Conservation (phyloP, 1,140 invertebrate genomes). For the Chymomyza costata region DNA sequence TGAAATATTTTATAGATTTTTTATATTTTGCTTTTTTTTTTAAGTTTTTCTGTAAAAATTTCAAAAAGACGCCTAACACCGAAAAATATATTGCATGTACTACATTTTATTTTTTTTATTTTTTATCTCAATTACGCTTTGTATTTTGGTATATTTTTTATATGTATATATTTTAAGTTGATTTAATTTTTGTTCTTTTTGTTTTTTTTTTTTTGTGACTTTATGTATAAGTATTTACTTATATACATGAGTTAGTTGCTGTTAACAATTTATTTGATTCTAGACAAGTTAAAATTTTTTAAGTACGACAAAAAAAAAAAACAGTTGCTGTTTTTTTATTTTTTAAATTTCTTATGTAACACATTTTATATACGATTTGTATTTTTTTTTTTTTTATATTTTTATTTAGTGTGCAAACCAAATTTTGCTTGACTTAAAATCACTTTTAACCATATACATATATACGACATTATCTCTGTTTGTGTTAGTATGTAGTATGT, state of each 20-base stretch:
- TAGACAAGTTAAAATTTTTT: conserved; percentile 33
- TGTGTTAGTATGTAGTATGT: conserved; percentile 32
- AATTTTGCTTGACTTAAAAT: conserved; percentile 26
- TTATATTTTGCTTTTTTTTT: conserved; percentile 23
- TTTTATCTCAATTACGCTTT: not conserved
- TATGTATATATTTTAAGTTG: conserved; percentile 22
- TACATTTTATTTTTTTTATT: conserved; percentile 55
- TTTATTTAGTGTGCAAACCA: conserved; percentile 10
- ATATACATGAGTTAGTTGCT: conserved; percentile 64
- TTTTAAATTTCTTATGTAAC: not conserved
- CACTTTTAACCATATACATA: conserved; percentile 40
- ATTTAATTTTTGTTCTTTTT: conserved; percentile 10
- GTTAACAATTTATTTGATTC: conserved; percentile 54
- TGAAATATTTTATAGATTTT: conserved; percentile 63
- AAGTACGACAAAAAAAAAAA: conserved; percentile 1
- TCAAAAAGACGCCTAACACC: conserved; percentile 75
- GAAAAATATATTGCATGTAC: conserved; percentile 74
- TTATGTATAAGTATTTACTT: conserved; percentile 43
- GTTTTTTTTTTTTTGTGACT: conserved; percentile 25
- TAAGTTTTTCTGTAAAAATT: conserved; percentile 67
- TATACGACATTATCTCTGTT: too few species aligned
- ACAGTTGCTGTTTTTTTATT: too few species aligned
- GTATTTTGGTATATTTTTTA: not conserved
- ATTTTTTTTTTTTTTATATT: too few species aligned
- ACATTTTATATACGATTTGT: conserved; percentile 4